phyloP scores from a whole-genome alignment of 2,113 vertebrate species.

The Zosterops borbonicus region DNA sequence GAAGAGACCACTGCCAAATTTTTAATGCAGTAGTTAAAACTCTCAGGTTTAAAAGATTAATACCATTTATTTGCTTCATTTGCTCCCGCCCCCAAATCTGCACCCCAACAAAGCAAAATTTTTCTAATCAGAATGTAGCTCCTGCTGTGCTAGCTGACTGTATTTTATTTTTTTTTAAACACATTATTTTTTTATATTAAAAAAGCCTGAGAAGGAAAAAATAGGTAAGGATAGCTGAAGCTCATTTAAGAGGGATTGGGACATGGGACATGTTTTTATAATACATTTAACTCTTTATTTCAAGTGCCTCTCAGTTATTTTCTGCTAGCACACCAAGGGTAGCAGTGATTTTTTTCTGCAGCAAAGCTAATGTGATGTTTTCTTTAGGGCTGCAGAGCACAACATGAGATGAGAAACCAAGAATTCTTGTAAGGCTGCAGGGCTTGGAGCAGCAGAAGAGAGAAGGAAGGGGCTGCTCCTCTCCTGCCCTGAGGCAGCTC shows the following conservation, averaged over 20 bases:
- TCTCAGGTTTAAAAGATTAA: constrained; percentile 60
- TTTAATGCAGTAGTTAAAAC: constrained; percentile 51
- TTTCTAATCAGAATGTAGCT: constrained; percentile 41
- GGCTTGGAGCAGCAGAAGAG: not conserved
- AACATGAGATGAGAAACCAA: not conserved
- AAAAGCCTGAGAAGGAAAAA: not conserved
- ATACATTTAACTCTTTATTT: constrained; percentile 41
- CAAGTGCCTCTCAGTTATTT: not conserved
- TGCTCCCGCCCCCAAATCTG: not conserved
- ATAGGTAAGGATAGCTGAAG: not conserved
- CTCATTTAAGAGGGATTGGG: not conserved
- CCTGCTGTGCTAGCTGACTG: not conserved
- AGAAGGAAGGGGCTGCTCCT: not conserved
- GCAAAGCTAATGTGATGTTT: not conserved
- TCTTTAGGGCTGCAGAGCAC: not conserved
- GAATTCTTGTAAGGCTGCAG: not conserved
- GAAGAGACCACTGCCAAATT: constrained; percentile 36
- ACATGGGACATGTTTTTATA: not conserved
- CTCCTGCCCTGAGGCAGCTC: not conserved
- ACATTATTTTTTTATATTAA: not conserved
- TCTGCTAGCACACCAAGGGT: not conserved
- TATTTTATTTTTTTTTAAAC: not conserved
- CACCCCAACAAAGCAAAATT: constrained; percentile 10
- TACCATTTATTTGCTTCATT: constrained; percentile 60
- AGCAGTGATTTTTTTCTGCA: not conserved